These are phyloP conservation scores for Bombus impatiens DNA, from an alignment of 1,140 invertebrate genomes.

Conservation along the genomic window DNA sequence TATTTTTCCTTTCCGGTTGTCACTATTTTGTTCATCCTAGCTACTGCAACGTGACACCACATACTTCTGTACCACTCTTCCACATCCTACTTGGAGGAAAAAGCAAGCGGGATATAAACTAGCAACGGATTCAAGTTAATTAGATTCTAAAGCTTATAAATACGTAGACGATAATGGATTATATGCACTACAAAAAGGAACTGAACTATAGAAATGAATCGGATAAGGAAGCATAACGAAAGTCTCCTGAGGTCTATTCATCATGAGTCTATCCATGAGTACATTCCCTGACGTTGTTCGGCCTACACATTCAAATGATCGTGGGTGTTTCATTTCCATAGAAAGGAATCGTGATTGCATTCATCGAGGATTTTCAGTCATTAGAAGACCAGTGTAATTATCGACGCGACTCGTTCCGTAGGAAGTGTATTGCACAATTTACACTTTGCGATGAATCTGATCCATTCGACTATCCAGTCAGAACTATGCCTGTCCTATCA, in stretches of 20 bases:
- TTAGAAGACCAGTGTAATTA: conserved; percentile 53
- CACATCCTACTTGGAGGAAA: background rate
- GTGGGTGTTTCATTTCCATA: conserved; percentile 57
- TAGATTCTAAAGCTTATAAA: background rate
- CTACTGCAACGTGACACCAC: background rate
- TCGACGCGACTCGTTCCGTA: background rate
- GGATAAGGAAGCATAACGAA: background rate
- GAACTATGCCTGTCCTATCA: background rate
- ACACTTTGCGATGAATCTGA: background rate
- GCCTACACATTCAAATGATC: background rate
- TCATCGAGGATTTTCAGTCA: conserved; percentile 38
- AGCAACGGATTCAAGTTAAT: background rate
- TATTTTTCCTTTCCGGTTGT: background rate
- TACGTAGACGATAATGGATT: background rate
- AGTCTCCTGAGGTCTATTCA: background rate
- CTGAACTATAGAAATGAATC: background rate
- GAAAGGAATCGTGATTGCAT: conserved; percentile 52
- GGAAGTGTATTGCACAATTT: conserved; percentile 47
- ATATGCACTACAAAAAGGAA: background rate
- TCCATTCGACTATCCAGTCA: no score
- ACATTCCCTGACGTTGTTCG: conserved; percentile 17
- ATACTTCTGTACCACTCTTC: background rate
- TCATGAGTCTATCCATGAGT: background rate
- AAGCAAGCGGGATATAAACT: background rate
- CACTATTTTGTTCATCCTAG: background rate